Base-by-base conservation (phyloP, 2,888 invertebrate species). In the Belgica antarctica region DNA sequence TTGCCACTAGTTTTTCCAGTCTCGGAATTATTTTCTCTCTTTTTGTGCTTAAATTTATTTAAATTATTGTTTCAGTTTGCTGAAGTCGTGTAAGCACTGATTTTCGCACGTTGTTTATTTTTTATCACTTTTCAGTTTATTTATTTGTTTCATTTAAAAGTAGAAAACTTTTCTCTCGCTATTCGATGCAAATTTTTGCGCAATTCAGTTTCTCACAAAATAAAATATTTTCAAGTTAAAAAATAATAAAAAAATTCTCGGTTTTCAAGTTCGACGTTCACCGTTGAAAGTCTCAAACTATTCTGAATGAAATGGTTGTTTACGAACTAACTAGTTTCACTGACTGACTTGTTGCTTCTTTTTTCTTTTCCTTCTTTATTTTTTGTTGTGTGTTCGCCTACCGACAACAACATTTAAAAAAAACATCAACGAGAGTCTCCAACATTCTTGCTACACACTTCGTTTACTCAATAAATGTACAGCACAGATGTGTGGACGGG, bases 261-360 rank as follows among this genome's bases (percentile, higher is more conserved):
- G 19, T 47, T n/a, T 8, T 52, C 24, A 59, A 41, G 25, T 31
- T 15, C 61, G 70, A 70, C 61, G 70, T 70, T 28, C 61, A 59
- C 70, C 17, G 61, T 61, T 27, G 61, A 70, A 25, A 41, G 59
- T 70, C 61, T 70, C 70, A 61, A 70, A 70, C 70, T 70, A 70
- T 70, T 70, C 70, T 70, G 70, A 70, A 70, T 57, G 66, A 66
- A 52, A 52, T 52, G 46, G 66, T 66, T 66, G 66, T 66, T 66
- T 66, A 68, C 57, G 68, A 57, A 68, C 68, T 52, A 68, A 66
- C 52, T 66, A 68, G 68, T 68, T 68, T 66, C 41, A 7, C 46
- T 41, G 70, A 70, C 59, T 61, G 70, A 70, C 70, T 70, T 61
- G 70, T 70, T 70, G 70, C 70, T 70, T 36, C 28, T 57, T 19